Percentiles rank a stretch among this genome's conserved stretches.
phyloP scores from a whole-genome alignment of 1,140 invertebrate species.

The Rhynchophorus ferrugineus region DNA sequence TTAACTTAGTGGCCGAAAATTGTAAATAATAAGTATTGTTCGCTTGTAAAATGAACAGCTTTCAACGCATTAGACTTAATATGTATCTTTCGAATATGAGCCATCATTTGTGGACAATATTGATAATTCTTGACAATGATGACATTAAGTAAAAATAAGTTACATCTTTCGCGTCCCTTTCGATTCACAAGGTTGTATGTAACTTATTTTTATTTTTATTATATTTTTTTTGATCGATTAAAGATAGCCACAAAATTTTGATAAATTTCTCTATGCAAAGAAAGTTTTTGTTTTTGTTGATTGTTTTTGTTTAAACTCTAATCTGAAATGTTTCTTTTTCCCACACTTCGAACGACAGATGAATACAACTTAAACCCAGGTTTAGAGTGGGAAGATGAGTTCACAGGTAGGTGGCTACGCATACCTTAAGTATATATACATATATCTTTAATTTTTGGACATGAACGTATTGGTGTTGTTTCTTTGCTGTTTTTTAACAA shows the following conservation, averaged over 20 bases:
- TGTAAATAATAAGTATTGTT: no score
- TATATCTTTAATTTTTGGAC: constrained; percentile 16
- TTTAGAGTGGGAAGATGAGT: constrained; percentile 99
- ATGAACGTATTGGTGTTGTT: constrained; percentile 13
- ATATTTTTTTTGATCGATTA: no score
- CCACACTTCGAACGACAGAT: constrained; percentile 66
- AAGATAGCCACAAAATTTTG: neutral
- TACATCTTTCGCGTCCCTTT: neutral
- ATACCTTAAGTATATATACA: constrained; percentile 20
- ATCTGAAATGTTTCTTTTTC: constrained; percentile 35
- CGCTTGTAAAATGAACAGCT: no score
- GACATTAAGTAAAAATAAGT: constrained; percentile 16
- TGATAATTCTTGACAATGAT: constrained; percentile 5
- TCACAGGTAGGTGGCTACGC: constrained; percentile 81
- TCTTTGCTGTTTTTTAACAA: neutral
- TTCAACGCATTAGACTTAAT: no score
- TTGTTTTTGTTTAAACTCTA: constrained; percentile 18
- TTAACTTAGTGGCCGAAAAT: no score
- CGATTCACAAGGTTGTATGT: neutral
- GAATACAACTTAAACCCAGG: constrained; percentile 98
- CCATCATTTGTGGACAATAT: constrained; percentile 23
- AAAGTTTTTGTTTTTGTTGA: constrained; percentile 6
- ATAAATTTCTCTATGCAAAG: constrained; percentile 1
- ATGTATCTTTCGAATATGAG: neutral
- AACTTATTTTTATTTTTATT: constrained; percentile 3